Base-by-base conservation (phyloP, 2,888 invertebrate species). In the Lepidochitona cinerea region DNA sequence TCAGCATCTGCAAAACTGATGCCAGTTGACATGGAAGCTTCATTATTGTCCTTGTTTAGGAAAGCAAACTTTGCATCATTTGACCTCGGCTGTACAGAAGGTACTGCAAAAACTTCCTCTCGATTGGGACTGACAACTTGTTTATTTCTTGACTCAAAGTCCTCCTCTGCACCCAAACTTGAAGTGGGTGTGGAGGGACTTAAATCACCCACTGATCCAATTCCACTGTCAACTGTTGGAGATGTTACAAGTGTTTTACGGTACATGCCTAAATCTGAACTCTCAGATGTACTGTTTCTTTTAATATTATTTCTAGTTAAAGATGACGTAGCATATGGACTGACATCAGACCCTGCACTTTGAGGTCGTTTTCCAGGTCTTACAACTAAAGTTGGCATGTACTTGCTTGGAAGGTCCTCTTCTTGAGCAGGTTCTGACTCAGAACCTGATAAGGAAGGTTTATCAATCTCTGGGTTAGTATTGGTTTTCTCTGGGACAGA, bases 171-270 rank as follows among this genome's bases (percentile, higher is more conserved):
- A 23, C 32, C 59, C 2, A 59, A 1, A 32, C 59, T 59, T 4
- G 59, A 59, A 12, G 59, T 59, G 23, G 59, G 59, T 23, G 59
- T 66, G 14, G 66, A 66, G 14, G 66, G 66, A 35, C 66, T 66
- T 18, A 66, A 37, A 26, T 66, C 66, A 2, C 37, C 35, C 23
- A 66, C 66, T 5, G 66, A 66, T 5, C 66, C 66, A 33, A 66
- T 35, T 1, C 66, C 66, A 36, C 66, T 66, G 66, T 66, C 66
- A 12, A 66, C 66, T 3, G 66, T 66, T 4, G 66, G 66, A 23
- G 66, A 66, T 4, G 66, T 37, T 12, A 66, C 37, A 1, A 66
- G 66, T 18, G 18, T 14, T 66, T 66, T 66, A 5, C 37, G 14
- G 32, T 59, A 59, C 59, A 59, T 26, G 23, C 32, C 23, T 4